phyloP scores from a whole-genome alignment of 2,888 invertebrate genomes.

The Callyntrura sp. region DNA sequence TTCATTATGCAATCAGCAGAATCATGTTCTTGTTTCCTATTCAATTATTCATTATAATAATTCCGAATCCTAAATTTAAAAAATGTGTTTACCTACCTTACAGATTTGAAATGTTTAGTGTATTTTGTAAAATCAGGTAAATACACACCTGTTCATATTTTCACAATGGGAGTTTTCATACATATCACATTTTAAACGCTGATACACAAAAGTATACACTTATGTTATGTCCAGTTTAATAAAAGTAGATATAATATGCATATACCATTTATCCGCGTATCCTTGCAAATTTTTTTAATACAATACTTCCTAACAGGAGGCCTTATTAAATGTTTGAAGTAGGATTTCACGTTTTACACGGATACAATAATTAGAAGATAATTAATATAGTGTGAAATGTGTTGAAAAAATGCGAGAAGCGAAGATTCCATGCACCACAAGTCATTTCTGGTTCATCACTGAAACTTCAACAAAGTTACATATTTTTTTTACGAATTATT shows the following conservation, averaged over 20 bases:
- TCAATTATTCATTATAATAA: too few species aligned
- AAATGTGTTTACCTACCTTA: neutral
- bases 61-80: too few species aligned
- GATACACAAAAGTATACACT: neutral
- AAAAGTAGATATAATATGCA: too few species aligned
- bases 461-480: constrained; percentile 31
- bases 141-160: neutral
- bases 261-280: too few species aligned
- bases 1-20: too few species aligned
- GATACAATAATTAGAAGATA: neutral
- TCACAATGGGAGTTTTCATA: constrained; percentile 12
- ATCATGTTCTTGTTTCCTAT: too few species aligned
- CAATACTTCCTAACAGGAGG: neutral
- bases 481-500: too few species aligned
- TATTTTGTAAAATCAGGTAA: neutral
- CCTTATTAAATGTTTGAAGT: too few species aligned
- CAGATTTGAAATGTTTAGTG: neutral
- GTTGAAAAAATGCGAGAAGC: constrained; percentile 11
- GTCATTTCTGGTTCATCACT: constrained; percentile 41
- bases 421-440: constrained; percentile 28
- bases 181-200: constrained; percentile 41
- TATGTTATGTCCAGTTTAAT: neutral
- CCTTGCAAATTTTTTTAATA: too few species aligned
- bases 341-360: neutral
- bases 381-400: neutral